A percentile compares a stretch with the other conserved stretches of the same genome.
Evolutionary conservation across 2,797 vertebrate species (phyloP).

Genomic region (Phrynocephalus vlangalii): DNA sequence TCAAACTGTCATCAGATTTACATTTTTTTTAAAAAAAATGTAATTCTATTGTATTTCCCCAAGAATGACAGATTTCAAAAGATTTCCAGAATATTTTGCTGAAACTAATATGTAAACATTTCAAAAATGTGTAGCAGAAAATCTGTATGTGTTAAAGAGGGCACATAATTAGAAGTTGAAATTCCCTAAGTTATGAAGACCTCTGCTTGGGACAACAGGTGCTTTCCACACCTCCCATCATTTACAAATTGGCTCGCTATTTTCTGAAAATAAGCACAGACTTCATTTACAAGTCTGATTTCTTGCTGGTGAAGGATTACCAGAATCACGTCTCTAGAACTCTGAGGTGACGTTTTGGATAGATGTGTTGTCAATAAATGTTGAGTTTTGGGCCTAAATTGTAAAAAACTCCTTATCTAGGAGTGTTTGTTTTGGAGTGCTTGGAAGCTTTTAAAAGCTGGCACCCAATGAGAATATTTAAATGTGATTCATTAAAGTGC

Average conservation of each 20-base stretch:
- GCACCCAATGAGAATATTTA: constrained; percentile 18
- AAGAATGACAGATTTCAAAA: neutral
- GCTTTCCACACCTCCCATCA: no score
- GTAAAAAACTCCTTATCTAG: neutral
- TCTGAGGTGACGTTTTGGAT: no score
- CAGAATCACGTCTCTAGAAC: no score
- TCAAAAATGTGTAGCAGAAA: neutral
- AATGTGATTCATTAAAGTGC: neutral
- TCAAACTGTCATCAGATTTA: neutral
- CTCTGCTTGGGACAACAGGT: no score
- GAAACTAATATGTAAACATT: neutral
- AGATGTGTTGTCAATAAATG: no score
- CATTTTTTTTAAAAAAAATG: neutral
- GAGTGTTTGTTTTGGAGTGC: neutral
- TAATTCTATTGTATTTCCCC: neutral
- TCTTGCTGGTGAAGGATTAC: no score
- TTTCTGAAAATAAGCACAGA: no score
- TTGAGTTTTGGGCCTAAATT: neutral
- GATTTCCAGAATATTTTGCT: neutral
- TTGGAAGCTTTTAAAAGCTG: constrained; percentile 31
- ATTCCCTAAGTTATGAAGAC: no score
- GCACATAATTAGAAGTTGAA: no score
- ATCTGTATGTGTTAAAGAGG: no score
- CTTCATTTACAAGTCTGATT: no score
- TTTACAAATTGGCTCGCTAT: no score